Base-by-base conservation (phyloP, 2,113 vertebrate species). In the Condylura cristata region DNA sequence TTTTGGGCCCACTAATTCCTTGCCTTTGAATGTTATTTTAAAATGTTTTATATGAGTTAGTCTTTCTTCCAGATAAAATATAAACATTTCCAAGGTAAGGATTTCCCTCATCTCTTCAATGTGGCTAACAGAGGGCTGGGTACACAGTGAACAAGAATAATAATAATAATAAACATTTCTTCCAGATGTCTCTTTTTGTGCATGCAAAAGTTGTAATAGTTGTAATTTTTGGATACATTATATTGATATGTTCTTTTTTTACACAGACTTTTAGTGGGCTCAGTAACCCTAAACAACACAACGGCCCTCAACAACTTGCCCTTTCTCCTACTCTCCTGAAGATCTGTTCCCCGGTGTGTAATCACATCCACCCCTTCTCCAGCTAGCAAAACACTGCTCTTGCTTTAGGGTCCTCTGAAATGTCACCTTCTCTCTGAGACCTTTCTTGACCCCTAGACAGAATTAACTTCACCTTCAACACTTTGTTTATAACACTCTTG, bases 381-480 rank as follows among this genome's bases (percentile, higher is more conserved):
- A 53, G 11, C n/a, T 22, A 37, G 37, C 44, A 34, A 65, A 72
- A 79, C 8, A n/a, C 53, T 94, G 44, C 32, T 86, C 28, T 75
- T 53, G 4, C 14, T 56, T 44, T 61, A 18, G 2, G 30, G 9
- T 71, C 16, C 61, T 79, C 80, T 66, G 53, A 92, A 61, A 79
- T 68, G 58, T 72, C 46, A 63, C 51, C 51, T 75, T 71, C 24
- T 32, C 37, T 70, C 22, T 79, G 39, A 41, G 70, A 26, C 60
- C 70, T 78, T 94, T 63, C 63, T 84, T 63, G 87, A 93, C n/a
- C 37, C 22, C 24, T 14, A 26, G 41, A 76, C 81, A 76, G 76
- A 92, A 86, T 92, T 91, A 63, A 94, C 80, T 82, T 92, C 48
- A 26, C 18, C 66, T 70, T 95, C n/a, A 39, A 63, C 61, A 44